A percentile compares a stretch with the other conserved stretches of the same genome.
These are phyloP conservation scores for Pachymerium ferrugineum DNA, from an alignment of 2,888 invertebrate species.

Conservation along the genomic window DNA sequence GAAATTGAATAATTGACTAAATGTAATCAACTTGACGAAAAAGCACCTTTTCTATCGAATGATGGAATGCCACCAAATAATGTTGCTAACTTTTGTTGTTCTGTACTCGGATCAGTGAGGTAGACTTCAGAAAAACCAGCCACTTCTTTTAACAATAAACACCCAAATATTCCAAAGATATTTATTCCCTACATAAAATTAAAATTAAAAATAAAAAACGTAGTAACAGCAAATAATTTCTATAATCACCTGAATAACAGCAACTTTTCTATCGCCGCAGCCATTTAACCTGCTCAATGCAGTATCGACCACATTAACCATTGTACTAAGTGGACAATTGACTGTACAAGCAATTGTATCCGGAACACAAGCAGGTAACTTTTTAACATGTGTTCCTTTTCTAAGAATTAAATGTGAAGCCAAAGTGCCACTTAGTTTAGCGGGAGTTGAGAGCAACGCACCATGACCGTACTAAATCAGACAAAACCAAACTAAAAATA, in stretches of 20 bases:
- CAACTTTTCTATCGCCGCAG: conserved; percentile 34
- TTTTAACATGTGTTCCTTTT: conserved; percentile 38
- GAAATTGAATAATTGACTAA: conserved; percentile 33
- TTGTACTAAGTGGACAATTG: conserved; percentile 41
- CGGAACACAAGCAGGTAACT: conserved; percentile 37
- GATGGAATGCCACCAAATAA: conserved; percentile 37
- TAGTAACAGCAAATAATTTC: background rate
- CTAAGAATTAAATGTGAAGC: conserved; percentile 39
- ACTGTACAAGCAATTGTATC: conserved; percentile 39
- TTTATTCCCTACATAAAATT: conserved; percentile 35
- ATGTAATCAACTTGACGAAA: background rate
- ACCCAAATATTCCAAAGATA: conserved; percentile 38
- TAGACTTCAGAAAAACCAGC: conserved; percentile 37
- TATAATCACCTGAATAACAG: conserved; percentile 37
- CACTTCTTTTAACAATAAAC: conserved; percentile 36
- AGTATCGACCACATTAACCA: conserved; percentile 38
- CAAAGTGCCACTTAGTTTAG: conserved; percentile 40
- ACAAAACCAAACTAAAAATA: background rate
- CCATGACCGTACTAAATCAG: conserved; percentile 39
- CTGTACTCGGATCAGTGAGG: conserved; percentile 36
- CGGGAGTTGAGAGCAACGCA: conserved; percentile 36
- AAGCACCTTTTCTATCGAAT: conserved; percentile 27
- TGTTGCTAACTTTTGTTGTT: conserved; percentile 36
- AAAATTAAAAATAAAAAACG: background rate
- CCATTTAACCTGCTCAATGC: conserved; percentile 31